Base-by-base conservation (phyloP, 2,113 vertebrate genomes). In the Epinephelus moara region DNA sequence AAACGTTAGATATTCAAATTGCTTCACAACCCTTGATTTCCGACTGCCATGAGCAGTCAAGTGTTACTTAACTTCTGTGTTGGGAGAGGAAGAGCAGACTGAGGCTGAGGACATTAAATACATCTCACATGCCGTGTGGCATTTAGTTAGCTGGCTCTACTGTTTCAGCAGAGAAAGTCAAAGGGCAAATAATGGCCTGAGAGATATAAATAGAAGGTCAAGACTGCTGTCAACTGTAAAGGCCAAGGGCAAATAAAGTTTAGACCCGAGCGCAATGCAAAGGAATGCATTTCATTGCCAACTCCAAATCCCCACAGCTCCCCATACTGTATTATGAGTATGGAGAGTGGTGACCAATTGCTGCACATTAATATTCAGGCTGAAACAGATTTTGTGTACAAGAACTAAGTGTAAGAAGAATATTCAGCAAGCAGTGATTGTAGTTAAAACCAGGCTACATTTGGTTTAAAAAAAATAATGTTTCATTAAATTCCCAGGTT, bases 201-300 rank as follows among this genome's bases (percentile, higher is more conserved):
- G 62, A 89, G 95, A 81, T 95, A 96, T 96, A 96, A 96, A 97
- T 96, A 97, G 95, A 87, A 92, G 93, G 93, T 94, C 91, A 94
- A 83, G 86, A 77, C 76, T 67, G n/a, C 87, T 70, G 70, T 89
- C 75, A 85, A 90, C 87, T 91, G 93, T 87, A 94, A 92, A 94
- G 94, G 91, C 93, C 83, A 92, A 95, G 95, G 92, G 90, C 91
- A 88, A 88, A 85, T 74, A 92, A 90, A 95, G 94, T 92, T 92
- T 88, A 92, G 87, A 80, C 81, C 74, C 53, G 82, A 91, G 78
- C 21, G 90, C 80, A 86, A 79, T 86, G 79, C 80, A 88, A 56
- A 88, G 84, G 88, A 93, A 92, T 93, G 89, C 61, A 70, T 69
- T 84, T 71, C 76, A 68, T 17, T 83, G 91, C 90, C 88, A 94